Conservation (phyloP, 2,888 invertebrate species). For the Chrysina gloriosa region DNA sequence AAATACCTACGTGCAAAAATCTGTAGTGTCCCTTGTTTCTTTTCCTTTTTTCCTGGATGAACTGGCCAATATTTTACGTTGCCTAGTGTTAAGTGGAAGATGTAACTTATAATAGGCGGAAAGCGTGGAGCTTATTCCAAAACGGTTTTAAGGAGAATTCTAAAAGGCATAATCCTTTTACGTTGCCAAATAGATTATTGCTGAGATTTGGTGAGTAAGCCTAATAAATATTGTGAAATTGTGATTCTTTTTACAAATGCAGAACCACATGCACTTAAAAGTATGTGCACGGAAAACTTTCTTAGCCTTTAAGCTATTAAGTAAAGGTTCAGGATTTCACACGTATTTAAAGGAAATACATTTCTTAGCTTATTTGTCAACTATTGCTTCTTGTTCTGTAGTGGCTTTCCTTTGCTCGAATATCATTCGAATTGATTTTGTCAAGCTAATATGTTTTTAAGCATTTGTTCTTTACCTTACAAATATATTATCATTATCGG, state of each 20-base stretch:
- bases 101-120: slow-evolving; percentile 14
- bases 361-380: too few relatives aligned
- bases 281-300: too few relatives aligned
- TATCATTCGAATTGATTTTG: too few relatives aligned
- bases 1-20: slow-evolving; percentile 26
- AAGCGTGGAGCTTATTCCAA: background rate
- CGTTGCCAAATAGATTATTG: background rate
- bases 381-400: too few relatives aligned
- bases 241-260: background rate
- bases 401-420: too few relatives aligned
- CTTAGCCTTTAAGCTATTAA: too few relatives aligned
- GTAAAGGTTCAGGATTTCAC: too few relatives aligned
- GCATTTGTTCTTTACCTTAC: too few relatives aligned
- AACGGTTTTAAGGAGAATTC: background rate
- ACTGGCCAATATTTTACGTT: slow-evolving; percentile 11
- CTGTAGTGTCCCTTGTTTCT: background rate
- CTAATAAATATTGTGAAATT: background rate
- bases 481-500: too few relatives aligned
- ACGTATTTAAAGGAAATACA: too few relatives aligned
- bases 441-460: too few relatives aligned
- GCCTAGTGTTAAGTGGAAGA: background rate
- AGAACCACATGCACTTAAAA: too few relatives aligned
- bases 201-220: background rate
- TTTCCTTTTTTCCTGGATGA: background rate
- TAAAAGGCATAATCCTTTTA: slow-evolving; percentile 3